Evolutionary conservation across 1,140 invertebrate species (phyloP).

Genomic region (Drosophila yakuba): DNA sequence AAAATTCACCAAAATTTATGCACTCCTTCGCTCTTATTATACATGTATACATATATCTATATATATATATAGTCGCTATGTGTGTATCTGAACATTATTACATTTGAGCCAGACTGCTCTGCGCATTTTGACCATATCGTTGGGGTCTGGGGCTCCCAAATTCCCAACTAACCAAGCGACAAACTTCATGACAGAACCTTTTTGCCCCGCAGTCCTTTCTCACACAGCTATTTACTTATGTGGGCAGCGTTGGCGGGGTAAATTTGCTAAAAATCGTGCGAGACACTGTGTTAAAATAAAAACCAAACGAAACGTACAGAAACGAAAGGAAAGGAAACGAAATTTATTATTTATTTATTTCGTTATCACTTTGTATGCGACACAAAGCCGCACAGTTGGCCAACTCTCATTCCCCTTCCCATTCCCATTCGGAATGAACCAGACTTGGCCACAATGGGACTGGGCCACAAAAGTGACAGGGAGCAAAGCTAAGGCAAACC

Average conservation of each 20-base stretch:
- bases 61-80: not conserved
- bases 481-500: conserved; percentile 26
- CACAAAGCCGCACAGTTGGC: conserved; percentile 42
- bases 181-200: conserved; percentile 69
- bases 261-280: conserved; percentile 67
- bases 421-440: not conserved
- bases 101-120: conserved; percentile 42
- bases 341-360: conserved; percentile 83
- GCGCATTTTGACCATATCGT: conserved; percentile 20
- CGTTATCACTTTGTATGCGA: conserved; percentile 80
- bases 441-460: conserved; percentile 59
- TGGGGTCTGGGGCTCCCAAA: conserved; percentile 1
- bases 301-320: conserved; percentile 26
- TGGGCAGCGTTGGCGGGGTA: conserved; percentile 27
- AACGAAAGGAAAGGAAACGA: conserved; percentile 36
- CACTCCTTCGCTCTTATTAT: conserved; percentile 38
- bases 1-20: conserved; percentile 53
- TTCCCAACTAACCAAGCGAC: conserved; percentile 57
- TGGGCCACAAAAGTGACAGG: conserved; percentile 64
- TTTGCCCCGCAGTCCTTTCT: conserved; percentile 11
- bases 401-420: too few relatives aligned
- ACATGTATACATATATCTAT: not conserved
- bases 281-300: conserved; percentile 69
- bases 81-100: conserved; percentile 54
- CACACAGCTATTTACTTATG: conserved; percentile 68